These are phyloP conservation scores for Palythoa heliodiscus DNA, from an alignment of 92 coral and sea anemone genomes.

Conservation along the genomic window DNA sequence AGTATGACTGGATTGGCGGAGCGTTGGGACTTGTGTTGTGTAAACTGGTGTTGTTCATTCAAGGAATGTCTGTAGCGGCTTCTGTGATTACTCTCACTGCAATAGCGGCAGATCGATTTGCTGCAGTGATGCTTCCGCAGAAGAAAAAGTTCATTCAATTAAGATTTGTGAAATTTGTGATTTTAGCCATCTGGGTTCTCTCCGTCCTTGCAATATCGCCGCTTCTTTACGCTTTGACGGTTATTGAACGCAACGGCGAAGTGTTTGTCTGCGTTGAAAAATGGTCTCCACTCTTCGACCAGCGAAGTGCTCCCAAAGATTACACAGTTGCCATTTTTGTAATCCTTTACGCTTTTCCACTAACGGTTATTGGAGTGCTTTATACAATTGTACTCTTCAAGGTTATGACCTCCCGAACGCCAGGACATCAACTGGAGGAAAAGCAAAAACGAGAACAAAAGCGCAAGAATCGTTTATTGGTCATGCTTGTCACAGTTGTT, in stretches of 20 bases:
- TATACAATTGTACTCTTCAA: constrained; percentile 61
- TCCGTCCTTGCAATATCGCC: constrained; percentile 67
- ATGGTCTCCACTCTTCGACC: constrained; percentile 78
- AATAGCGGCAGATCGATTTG: constrained; percentile 67
- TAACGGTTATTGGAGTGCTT: constrained; percentile 62
- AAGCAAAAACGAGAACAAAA: constrained; percentile 27
- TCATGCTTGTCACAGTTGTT: constrained; percentile 37
- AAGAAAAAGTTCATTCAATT: constrained; percentile 59
- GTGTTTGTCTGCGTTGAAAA: constrained; percentile 65
- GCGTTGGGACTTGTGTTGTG: constrained; percentile 65
- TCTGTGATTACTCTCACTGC: constrained; percentile 72
- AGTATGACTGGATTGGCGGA: constrained; percentile 75
- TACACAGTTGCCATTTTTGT: constrained; percentile 74
- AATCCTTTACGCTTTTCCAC: constrained; percentile 65
- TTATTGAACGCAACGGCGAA: constrained; percentile 35
- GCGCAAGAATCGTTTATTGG: constrained; percentile 11
- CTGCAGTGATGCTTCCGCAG: constrained; percentile 58
- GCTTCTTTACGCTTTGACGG: constrained; percentile 71
- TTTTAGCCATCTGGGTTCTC: constrained; percentile 62
- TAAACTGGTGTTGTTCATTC: constrained; percentile 71
- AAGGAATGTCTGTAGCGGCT: constrained; percentile 74
- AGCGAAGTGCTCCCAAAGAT: constrained; percentile 58
- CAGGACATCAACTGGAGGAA: constrained; percentile 36
- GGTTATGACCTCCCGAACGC: constrained; percentile 25
- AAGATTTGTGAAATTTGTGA: constrained; percentile 55